phyloP scores from a whole-genome alignment of 2,797 vertebrate genomes.

The Channallabes apus region DNA sequence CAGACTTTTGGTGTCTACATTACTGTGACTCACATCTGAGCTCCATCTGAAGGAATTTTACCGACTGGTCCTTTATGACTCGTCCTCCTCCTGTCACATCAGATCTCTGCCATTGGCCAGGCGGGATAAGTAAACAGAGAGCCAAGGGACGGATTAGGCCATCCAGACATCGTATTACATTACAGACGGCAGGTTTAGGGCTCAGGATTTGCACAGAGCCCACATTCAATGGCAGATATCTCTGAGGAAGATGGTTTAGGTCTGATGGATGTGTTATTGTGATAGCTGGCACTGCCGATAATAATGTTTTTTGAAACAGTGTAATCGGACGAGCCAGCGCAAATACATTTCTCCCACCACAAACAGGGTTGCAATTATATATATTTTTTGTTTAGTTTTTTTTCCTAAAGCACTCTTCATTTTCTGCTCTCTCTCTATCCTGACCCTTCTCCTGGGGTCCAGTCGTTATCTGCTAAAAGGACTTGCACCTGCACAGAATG shows the following conservation, averaged over 20 bases:
- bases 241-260: conserved; percentile 48
- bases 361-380: conserved; percentile 34
- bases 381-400: not conserved
- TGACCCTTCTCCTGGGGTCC: conserved; percentile 1
- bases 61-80: conserved; percentile 12
- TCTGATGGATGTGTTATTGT: conserved; percentile 49
- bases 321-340: not conserved
- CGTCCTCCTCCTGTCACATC: conserved; percentile 43
- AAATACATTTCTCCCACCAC: conserved; percentile 18
- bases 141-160: conserved; percentile 46
- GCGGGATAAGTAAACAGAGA: conserved; percentile 46
- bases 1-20: not conserved
- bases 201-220: conserved; percentile 46
- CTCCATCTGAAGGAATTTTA: conserved; percentile 10
- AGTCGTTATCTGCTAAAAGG: conserved; percentile 39
- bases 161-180: conserved; percentile 51
- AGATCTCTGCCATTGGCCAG: conserved; percentile 29
- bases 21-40: not conserved
- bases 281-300: conserved; percentile 16
- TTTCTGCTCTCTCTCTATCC: not conserved
- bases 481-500: conserved; percentile 45
- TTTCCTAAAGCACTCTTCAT: not conserved
- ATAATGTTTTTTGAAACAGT: conserved; percentile 40
- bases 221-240: conserved; percentile 31
- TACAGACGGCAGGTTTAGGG: conserved; percentile 54